Conservation (phyloP, 2,797 vertebrate species). For the Babyrousa celebensis region DNA sequence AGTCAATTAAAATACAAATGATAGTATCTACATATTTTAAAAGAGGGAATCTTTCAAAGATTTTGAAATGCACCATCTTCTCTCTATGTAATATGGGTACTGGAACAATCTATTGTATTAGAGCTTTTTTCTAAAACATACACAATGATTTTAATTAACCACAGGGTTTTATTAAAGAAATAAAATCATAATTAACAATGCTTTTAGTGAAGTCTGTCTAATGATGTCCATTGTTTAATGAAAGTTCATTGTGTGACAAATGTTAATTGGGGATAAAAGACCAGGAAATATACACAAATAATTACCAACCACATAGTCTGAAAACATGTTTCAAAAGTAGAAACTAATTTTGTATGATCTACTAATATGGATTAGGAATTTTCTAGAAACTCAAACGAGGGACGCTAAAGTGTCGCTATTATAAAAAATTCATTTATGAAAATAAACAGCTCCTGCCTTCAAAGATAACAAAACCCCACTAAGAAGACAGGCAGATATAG, state of each 20-base stretch:
- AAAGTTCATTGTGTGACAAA: conserved; percentile 77
- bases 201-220: conserved; percentile 63
- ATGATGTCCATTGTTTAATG: conserved; percentile 65
- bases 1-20: conserved; percentile 44
- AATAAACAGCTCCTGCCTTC: not conserved
- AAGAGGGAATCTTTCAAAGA: not conserved
- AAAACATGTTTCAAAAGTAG: conserved; percentile 40
- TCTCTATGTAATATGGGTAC: not conserved
- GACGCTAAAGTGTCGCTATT: not conserved
- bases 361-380: not conserved
- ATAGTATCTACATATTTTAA: not conserved
- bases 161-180: conserved; percentile 58
- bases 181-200: conserved; percentile 72
- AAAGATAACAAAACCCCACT: not conserved
- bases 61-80: not conserved
- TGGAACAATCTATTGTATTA: not conserved
- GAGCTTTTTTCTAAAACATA: conserved; percentile 46
- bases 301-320: conserved; percentile 34
- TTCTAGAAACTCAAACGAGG: not conserved
- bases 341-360: conserved; percentile 62
- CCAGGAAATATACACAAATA: conserved; percentile 68
- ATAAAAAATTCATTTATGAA: not conserved
- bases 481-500: not conserved
- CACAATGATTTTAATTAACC: conserved; percentile 70
- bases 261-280: conserved; percentile 75